Evolutionary conservation across 2,797 vertebrate genomes (phyloP), one percentile per base, ranked within the genome.

Genomic region (Sebastes alutus): DNA sequence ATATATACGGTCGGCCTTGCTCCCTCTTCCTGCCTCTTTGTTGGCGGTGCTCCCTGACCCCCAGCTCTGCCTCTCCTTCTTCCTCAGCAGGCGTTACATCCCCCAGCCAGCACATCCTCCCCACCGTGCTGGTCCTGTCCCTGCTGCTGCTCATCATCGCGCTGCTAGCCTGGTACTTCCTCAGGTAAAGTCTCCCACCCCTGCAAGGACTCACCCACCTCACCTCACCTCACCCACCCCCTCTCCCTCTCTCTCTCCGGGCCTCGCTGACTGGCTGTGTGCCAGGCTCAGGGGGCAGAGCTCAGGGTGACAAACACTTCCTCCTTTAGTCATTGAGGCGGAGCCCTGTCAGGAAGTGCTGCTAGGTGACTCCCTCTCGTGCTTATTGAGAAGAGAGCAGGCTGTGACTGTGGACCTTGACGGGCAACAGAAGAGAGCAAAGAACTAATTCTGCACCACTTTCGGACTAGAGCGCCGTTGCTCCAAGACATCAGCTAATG

Each of bases 161-260:
- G 1, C 93, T 98, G 56, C 88, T 97, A 88, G 94, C 92, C 80
- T 97, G 96, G 93, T 99, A 97, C 94, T 97, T 96, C 90, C 96
- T 97, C 96, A 98, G 98, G 98, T 99, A 96, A 91, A 81, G 13
- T 46, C 77, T 30, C 49, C 23, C 62, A 46, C 60, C 4, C 18
- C 7, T 0, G 29, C 25, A 33, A 11, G 10, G 46, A 58, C 35
- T 78, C 69, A 27, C 71, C 77, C 66, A 33, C 63, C 30, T 75
- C 65, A 38, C 64, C 42, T 62, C 62, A 30, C 42, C 82, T 82
- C 20, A 22, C n/a, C 9, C 35, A 0, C 13, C 46, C 69, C 8
- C 42, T 42, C 61, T 8, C 25, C 1, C 14, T 42, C 42, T 49
- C 42, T 42, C 25, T 25, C 25, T 25, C 25, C 25, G 25, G 25